Conservation (phyloP, 2,113 vertebrate species). For the Perognathus longimembris region DNA sequence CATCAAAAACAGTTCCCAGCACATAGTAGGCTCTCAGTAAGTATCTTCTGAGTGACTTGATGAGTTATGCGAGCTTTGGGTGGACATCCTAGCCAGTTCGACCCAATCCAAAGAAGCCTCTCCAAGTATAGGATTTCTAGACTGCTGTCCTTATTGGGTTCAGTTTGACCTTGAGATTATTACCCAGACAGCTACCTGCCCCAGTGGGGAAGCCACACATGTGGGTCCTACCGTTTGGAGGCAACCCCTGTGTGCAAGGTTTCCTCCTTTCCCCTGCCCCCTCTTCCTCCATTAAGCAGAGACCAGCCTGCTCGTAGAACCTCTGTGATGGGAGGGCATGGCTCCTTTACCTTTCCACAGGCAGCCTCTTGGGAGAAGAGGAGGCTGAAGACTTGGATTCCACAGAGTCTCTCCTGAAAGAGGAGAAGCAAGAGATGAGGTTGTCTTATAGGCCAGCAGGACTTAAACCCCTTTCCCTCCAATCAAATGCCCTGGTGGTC, state of each 20-base stretch:
- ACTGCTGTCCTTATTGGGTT: neutral
- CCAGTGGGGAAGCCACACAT: neutral
- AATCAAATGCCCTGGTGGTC: neutral
- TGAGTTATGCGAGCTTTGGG: neutral
- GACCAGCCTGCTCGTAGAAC: neutral
- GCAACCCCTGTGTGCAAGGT: fast-evolving
- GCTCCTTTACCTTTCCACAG: conserved; percentile 89
- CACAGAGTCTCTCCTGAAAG: conserved; percentile 89
- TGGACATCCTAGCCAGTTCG: neutral
- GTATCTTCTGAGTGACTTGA: neutral
- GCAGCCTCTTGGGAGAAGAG: conserved; percentile 89
- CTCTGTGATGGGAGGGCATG: neutral
- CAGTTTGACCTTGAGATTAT: neutral
- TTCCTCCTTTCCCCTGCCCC: neutral
- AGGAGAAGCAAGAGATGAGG: conserved; percentile 43
- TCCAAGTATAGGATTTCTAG: neutral
- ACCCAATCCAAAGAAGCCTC: neutral
- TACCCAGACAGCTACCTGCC: neutral
- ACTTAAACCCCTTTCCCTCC: too few species aligned
- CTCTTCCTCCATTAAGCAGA: neutral
- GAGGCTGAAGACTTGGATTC: conserved; percentile 87
- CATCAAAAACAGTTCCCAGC: neutral
- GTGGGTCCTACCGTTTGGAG: neutral
- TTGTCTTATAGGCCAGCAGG: neutral
- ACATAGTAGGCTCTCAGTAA: neutral